Evolutionary conservation across 2,888 invertebrate genomes (phyloP), one percentile per base, ranked within the genome.

Genomic region (Orchesellides sinensis): DNA sequence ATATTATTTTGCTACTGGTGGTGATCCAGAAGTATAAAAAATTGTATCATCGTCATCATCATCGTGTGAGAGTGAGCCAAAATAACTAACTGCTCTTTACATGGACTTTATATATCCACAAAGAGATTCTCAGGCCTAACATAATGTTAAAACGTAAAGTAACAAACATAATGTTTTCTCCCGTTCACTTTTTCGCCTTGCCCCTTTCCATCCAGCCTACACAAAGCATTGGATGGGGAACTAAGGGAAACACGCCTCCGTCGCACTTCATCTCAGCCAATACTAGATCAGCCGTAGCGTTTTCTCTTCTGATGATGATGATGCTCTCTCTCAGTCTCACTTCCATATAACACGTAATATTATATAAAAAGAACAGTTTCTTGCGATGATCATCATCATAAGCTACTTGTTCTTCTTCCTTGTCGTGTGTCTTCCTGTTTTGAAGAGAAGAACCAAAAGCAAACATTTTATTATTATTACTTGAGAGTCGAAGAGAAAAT

Each of bases 231-330:
- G 79, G 79, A 79, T 70, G 79, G 79, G 79, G 63, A 70, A 63
- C 40, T 45, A 40, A 63, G 69, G 70, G 63, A 45, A 70, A 61
- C 79, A 61, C 79, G 79, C 79, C 79, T 79, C 79, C 79, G 79
- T 79, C 79, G 70, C 79, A 79, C 79, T 79, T 79, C 79, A 79
- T 79, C 78, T 79, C 79, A 79, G 70, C 79, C 79, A 79, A 79
- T 79, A 70, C 79, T 79, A 79, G 79, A 79, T 79, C 70, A 79
- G 79, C 79, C 79, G 79, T 70, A 29, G 40, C 35, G 61, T 61
- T 19, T 27, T 1, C n/a, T 2, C 59, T 27, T 47, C n/a, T 5
- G 47, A n/a, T 12, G 52, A 52, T 5, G 6, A 5, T 5, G 5
- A 40, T 2, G n/a, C 40, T 40, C 32, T 32, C 6, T 32, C n/a